A percentile compares a stretch with the other conserved stretches of the same genome.
Conservation (phyloP, 2,888 invertebrate genomes). For the Cryptus viduatorius region DNA sequence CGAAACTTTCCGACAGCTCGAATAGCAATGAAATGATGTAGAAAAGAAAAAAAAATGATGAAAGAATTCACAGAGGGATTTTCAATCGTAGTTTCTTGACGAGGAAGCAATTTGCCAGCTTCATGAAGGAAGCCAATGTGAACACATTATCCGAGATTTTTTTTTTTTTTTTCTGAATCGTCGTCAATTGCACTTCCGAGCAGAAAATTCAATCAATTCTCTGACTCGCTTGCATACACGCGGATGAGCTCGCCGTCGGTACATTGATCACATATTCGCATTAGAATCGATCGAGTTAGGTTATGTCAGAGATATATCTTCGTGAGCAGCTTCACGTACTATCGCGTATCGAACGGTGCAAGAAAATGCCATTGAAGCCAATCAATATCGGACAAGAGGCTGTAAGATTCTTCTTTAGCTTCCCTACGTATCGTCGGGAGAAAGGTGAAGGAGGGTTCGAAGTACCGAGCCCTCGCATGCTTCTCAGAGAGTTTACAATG, state of each 20-base stretch:
- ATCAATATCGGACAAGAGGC: slow-evolving; percentile 54
- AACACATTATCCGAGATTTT: not conserved
- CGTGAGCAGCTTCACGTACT: not conserved
- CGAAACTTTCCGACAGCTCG: not conserved
- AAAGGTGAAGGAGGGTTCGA: not conserved
- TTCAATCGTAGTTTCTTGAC: not conserved
- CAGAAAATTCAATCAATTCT: slow-evolving; percentile 26
- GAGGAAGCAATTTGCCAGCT: not conserved
- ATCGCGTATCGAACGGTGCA: slow-evolving; percentile 28
- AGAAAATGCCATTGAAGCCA: slow-evolving; percentile 40
- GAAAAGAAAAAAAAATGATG: slow-evolving; percentile 4
- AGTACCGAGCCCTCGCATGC: slow-evolving; percentile 19
- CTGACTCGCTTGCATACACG: not conserved
- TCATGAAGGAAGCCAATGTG: too few species aligned
- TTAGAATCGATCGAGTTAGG: slow-evolving; percentile 5
- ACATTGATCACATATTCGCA: slow-evolving; percentile 3
- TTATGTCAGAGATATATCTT: not conserved
- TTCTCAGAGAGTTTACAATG: not conserved
- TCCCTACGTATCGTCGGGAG: slow-evolving; percentile 8
- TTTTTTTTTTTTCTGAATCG: slow-evolving; percentile 6
- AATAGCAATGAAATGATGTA: too few species aligned
- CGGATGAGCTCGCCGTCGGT: not conserved
- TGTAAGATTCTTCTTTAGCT: slow-evolving; percentile 15
- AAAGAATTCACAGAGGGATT: not conserved
- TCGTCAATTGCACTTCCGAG: not conserved